Base-by-base conservation (phyloP, 2,888 invertebrate species). In the Tachystola acroxantha region DNA sequence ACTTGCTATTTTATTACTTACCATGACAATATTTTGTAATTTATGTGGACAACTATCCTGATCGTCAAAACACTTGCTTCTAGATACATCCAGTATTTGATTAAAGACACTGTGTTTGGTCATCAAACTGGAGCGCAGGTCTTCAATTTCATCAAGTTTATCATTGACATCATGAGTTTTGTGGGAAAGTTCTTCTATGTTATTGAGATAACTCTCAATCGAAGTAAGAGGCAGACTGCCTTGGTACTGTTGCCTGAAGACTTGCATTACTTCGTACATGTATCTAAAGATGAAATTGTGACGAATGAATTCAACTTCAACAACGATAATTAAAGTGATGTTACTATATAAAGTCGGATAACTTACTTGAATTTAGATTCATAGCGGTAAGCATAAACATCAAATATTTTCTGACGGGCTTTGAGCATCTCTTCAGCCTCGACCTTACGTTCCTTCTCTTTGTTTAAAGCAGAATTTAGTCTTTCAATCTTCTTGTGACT, bases 311-410 rank as follows among this genome's bases (percentile, higher is more conserved):
- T n/a, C n/a, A n/a, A n/a, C n/a, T n/a, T n/a, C n/a, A n/a, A n/a
- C n/a, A n/a, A n/a, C n/a, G n/a, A n/a, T n/a, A n/a, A 70, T 24
- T 5, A 26, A 9, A n/a, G 22, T 32, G 11, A 13, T n/a, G 1
- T 26, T 11, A 12, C 7, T 24, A 12, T n/a, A n/a, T n/a, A n/a
- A n/a, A n/a, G n/a, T n/a, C n/a, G n/a, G n/a, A n/a, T n/a, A n/a
- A n/a, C n/a, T 2, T 57, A 84, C 86, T 73, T 75, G 38, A 85
- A 82, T 57, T 81, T 85, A 1, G 66, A 66, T 53, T 82, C 79
- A 40, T 72, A 72, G 60, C 74, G 65, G 10, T 54, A 49, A 3
- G 74, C 46, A 50, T 81, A 81, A n/a, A 81, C 60, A 39, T 86
- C 77, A 50, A 84, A 84, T 30, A 80, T 62, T 46, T 75, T 76